A percentile compares a stretch with the other conserved stretches of the same genome.
Conservation (phyloP, 1,140 invertebrate genomes). For the Armadillidium nasatum region DNA sequence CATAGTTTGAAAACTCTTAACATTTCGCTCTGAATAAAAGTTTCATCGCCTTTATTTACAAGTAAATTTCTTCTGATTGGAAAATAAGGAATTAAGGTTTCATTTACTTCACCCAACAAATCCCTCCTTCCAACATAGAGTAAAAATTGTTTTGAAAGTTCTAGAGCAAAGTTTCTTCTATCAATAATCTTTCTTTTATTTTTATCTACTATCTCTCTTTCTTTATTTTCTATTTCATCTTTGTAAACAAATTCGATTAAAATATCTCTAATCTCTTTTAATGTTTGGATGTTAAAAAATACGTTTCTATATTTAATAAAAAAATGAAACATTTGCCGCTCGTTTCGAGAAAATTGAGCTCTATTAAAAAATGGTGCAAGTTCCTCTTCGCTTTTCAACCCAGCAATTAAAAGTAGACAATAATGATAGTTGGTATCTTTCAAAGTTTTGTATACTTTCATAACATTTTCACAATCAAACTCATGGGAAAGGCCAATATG, state of each 20-base stretch:
- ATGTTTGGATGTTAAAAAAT: slow-evolving; percentile 50
- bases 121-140: slow-evolving; percentile 70
- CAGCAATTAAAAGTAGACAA: slow-evolving; percentile 63
- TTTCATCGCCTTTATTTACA: slow-evolving; percentile 27
- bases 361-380: slow-evolving; percentile 64
- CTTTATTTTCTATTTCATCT: too few relatives aligned
- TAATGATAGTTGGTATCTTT: slow-evolving; percentile 59
- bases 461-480: slow-evolving; percentile 64
- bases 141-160: slow-evolving; percentile 71
- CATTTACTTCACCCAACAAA: slow-evolving; percentile 62
- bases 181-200: too few relatives aligned
- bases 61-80: slow-evolving; percentile 64
- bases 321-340: slow-evolving; percentile 75
- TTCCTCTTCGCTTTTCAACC: slow-evolving; percentile 66
- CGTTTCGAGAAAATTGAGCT: slow-evolving; percentile 78
- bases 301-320: slow-evolving; percentile 64
- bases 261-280: slow-evolving; percentile 53
- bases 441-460: slow-evolving; percentile 57
- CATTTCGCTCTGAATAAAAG: slow-evolving; percentile 30
- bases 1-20: slow-evolving; percentile 30
- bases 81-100: slow-evolving; percentile 72
- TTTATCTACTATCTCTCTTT: too few relatives aligned
- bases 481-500: slow-evolving; percentile 72
- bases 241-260: slow-evolving; percentile 59
- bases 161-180: slow-evolving; percentile 58